A percentile compares a stretch with the other conserved stretches of the same genome.
Evolutionary conservation across 2,113 vertebrate genomes (phyloP).

Genomic region (Plestiodon gilberti): DNA sequence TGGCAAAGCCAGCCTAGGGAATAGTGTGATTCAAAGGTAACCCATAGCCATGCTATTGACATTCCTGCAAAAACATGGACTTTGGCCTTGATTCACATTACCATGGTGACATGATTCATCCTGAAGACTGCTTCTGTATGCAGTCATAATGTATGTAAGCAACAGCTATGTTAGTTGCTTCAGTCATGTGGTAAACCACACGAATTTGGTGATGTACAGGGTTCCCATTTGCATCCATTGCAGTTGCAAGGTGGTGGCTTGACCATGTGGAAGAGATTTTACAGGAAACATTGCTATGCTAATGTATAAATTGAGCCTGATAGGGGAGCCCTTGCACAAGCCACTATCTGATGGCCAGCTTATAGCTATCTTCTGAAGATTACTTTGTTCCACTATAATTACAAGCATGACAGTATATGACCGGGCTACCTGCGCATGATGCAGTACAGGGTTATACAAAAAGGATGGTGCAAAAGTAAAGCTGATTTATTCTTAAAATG

Average conservation of each 20-base stretch:
- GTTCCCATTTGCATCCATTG: not conserved
- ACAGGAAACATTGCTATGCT: too few species aligned
- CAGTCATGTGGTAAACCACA: not conserved
- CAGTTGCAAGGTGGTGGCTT: not conserved
- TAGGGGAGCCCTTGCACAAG: too few species aligned
- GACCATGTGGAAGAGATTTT: not conserved
- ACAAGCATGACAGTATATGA: not conserved
- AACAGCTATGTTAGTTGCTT: not conserved
- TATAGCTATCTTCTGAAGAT: too few species aligned
- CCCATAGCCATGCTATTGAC: not conserved
- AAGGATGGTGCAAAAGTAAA: too few species aligned
- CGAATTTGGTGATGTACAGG: not conserved
- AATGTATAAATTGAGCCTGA: too few species aligned
- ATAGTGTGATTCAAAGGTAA: not conserved
- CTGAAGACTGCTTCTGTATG: not conserved
- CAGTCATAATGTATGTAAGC: not conserved
- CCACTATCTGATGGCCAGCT: too few species aligned
- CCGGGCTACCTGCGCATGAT: not conserved
- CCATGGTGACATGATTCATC: not conserved
- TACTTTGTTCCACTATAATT: not conserved
- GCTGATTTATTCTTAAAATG: too few species aligned
- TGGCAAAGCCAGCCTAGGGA: not conserved
- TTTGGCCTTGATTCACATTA: not conserved
- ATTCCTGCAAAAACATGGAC: not conserved
- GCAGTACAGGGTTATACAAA: too few species aligned